phyloP scores from a whole-genome alignment of 2,797 vertebrate species.

The Cirrhinus molitorella region DNA sequence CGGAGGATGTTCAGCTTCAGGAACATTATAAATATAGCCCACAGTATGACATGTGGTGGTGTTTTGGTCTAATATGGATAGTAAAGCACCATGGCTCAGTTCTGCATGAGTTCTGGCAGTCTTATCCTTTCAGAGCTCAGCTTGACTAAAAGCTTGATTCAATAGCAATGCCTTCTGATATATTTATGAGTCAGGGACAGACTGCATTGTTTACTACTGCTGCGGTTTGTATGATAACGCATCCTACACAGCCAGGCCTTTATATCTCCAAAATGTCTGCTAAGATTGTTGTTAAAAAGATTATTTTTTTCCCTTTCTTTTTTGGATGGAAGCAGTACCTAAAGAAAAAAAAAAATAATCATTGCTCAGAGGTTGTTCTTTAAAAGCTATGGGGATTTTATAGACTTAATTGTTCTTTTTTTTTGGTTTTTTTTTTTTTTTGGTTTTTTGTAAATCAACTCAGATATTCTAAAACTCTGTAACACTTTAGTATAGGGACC shows the following conservation, averaged over 20 bases:
- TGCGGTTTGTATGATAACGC: constrained; percentile 6
- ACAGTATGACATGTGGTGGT: neutral
- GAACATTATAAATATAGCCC: neutral
- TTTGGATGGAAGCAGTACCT: neutral
- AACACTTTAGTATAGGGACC: no score
- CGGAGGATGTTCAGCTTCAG: neutral
- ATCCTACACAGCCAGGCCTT: constrained; percentile 14
- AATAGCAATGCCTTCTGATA: constrained; percentile 11
- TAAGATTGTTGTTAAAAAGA: neutral
- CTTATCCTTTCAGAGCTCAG: constrained; percentile 12
- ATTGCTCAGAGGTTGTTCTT: neutral
- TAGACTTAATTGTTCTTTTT: neutral
- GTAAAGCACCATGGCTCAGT: constrained; percentile 1
- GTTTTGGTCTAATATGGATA: neutral
- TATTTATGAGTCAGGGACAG: constrained; percentile 36
- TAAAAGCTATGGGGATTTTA: neutral
- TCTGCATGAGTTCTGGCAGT: neutral
- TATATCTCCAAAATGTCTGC: neutral
- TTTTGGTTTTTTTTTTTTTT: no score
- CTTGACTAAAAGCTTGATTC: constrained; percentile 32
- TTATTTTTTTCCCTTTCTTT: neutral
- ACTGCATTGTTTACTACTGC: constrained; percentile 40
- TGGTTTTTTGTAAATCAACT: neutral
- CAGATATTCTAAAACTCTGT: no score
- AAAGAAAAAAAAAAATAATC: neutral